Conservation (phyloP, 2,113 vertebrate genomes). For the Halichoeres trimaculatus region DNA sequence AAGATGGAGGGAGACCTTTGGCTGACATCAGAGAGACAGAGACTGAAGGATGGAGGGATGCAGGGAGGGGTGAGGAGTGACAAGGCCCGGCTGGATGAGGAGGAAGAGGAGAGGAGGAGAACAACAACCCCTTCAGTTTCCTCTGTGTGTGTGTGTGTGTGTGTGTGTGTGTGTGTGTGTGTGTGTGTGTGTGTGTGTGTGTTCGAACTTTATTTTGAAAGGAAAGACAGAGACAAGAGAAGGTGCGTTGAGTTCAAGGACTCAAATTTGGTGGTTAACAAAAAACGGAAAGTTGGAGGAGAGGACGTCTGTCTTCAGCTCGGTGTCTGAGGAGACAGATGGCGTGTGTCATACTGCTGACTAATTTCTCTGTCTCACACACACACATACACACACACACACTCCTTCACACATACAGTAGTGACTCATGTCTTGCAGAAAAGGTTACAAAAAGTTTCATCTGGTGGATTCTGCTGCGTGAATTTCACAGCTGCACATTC, state of each 20-base stretch:
- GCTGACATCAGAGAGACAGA: slow-evolving; percentile 28
- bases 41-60: slow-evolving; percentile 34
- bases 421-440: slow-evolving; percentile 79
- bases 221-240: slow-evolving; percentile 16
- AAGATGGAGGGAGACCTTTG: slow-evolving; percentile 17
- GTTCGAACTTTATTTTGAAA: slow-evolving; percentile 31
- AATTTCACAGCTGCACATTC: slow-evolving; percentile 11
- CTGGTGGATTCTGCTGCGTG: slow-evolving; percentile 67
- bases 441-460: slow-evolving; percentile 73
- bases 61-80: slow-evolving; percentile 47
- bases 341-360: slow-evolving; percentile 72
- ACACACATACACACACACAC: slow-evolving; percentile 26
- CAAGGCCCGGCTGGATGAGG: slow-evolving; percentile 36
- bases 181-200: background rate
- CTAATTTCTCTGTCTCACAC: slow-evolving; percentile 44
- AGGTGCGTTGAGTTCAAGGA: slow-evolving; percentile 58
- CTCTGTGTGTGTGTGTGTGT: slow-evolving; percentile 27
- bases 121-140: slow-evolving; percentile 43
- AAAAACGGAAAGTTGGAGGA: slow-evolving; percentile 47
- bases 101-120: slow-evolving; percentile 22
- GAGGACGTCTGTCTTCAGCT: slow-evolving; percentile 63
- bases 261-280: slow-evolving; percentile 41
- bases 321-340: slow-evolving; percentile 62
- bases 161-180: no score
- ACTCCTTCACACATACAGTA: slow-evolving; percentile 45